These are phyloP conservation scores for Taxidea taxus DNA, from an alignment of 2,113 vertebrate species.

Conservation along the genomic window DNA sequence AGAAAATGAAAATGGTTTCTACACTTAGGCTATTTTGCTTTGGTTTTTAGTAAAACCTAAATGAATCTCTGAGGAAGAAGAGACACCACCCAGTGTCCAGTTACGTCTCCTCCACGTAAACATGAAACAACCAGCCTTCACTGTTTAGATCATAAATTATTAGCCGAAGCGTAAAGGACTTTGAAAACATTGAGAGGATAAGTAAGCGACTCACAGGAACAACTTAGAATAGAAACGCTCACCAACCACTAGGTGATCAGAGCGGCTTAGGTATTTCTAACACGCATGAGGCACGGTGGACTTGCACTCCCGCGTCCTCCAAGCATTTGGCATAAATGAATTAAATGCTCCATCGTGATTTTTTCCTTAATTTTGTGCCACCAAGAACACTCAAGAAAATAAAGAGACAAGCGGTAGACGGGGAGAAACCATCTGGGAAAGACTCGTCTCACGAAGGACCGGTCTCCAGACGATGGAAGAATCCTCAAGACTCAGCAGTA, in stretches of 20 bases:
- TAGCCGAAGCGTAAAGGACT: not conserved
- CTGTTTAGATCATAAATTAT: slow-evolving; percentile 13
- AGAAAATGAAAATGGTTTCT: not conserved
- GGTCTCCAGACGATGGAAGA: not conserved
- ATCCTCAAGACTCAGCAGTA: not conserved
- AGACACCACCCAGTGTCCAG: not conserved
- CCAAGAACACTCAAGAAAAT: not conserved
- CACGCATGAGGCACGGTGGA: slow-evolving; percentile 91
- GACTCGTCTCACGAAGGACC: not conserved
- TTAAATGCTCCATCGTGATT: slow-evolving; percentile 87
- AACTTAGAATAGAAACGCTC: slow-evolving; percentile 65
- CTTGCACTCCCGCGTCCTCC: slow-evolving; percentile 89
- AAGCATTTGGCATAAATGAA: slow-evolving; percentile 80
- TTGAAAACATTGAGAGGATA: not conserved
- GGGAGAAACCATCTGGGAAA: not conserved
- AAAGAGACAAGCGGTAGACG: not conserved
- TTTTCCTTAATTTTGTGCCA: not conserved
- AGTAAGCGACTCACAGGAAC: not conserved
- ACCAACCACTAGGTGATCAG: slow-evolving; percentile 84
- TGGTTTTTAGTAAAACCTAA: slow-evolving; percentile 33
- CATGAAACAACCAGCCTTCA: not conserved
- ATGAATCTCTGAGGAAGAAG: not conserved
- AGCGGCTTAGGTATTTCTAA: slow-evolving; percentile 88
- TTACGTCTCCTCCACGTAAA: not conserved
- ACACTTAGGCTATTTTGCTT: not conserved